Conservation (phyloP, 2,888 invertebrate genomes). For the Chelonus formosanus region DNA sequence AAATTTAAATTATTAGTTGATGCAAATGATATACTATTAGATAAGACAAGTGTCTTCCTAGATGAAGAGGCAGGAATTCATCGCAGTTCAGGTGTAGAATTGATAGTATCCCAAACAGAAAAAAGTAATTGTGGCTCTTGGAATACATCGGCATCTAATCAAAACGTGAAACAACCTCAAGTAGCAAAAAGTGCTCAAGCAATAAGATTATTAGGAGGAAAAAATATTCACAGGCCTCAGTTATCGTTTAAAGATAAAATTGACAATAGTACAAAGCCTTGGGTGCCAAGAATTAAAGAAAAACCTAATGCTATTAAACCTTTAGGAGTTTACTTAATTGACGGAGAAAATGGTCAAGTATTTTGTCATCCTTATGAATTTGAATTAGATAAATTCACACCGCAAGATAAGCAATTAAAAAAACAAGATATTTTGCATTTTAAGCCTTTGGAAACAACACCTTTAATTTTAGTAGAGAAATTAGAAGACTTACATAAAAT, state of each 20-base stretch:
- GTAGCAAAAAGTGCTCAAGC: conserved; percentile 45
- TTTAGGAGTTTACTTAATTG: conserved; percentile 76
- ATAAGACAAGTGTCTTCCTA: conserved; percentile 72
- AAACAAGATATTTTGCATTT: conserved; percentile 47
- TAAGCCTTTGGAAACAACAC: conserved; percentile 68
- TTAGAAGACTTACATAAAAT: conserved; percentile 73
- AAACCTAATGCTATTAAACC: conserved; percentile 91
- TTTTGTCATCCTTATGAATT: conserved; percentile 87
- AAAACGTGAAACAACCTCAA: not conserved
- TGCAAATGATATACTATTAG: conserved; percentile 84
- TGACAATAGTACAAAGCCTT: conserved; percentile 82
- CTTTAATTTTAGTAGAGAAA: conserved; percentile 75
- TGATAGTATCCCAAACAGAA: conserved; percentile 66
- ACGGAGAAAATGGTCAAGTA: conserved; percentile 70
- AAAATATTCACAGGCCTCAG: conserved; percentile 84
- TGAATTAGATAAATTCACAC: conserved; percentile 80
- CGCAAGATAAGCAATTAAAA: conserved; percentile 68
- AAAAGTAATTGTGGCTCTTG: conserved; percentile 70
- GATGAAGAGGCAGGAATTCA: conserved; percentile 74
- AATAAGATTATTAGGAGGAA: conserved; percentile 73
- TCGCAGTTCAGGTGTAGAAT: conserved; percentile 67
- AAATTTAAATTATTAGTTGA: conserved; percentile 82
- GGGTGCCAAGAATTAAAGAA: conserved; percentile 82
- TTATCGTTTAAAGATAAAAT: conserved; percentile 83
- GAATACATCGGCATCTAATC: conserved; percentile 64